Evolutionary conservation across 2,888 invertebrate genomes (phyloP), one percentile per base, ranked within the genome.

Genomic region (Ophion costatus): DNA sequence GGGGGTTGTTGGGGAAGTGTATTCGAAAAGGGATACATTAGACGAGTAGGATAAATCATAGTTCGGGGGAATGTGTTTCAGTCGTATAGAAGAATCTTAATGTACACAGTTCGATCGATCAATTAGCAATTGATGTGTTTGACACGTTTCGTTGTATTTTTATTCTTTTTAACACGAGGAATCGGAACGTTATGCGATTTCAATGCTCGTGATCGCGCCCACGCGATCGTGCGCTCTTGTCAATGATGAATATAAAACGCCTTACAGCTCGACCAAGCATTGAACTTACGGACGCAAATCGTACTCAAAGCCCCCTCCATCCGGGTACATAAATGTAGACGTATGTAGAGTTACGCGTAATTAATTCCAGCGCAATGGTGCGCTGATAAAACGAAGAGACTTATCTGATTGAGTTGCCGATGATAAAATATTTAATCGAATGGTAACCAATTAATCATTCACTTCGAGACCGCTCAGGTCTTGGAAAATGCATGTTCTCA

Each of bases 251-350:
- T 67, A 67, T 87, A 89, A 89, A 90, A 88, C 88, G 85, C 78
- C 83, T 83, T 83, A 75, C 82, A 83, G 74, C 77, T 86, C 80
- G 83, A 85, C 90, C 91, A 91, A 89, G 92, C 92, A 85, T 92
- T 91, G 91, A 92, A 90, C 91, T 92, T 92, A 90, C 91, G 85
- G 77, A 87, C 64, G 70, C 42, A 69, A 76, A 73, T 51, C 61
- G 74, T 56, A 33, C 59, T 24, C 17, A 20, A 61, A 73, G 29
- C 56, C 20, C 64, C 51, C 22, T 59, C 17, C 59, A 22, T 22
- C 10, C 22, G 7, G 20, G 22, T 22, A 59, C 11, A 59, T 51
- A 17, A 17, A 51, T 51, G 17, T 59, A 59, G 9, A 59, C 59
- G 22, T 22, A 22, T 59, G 9, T 59, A 11, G 4, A 7, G 59